Percentiles rank a stretch among this genome's conserved stretches.
Evolutionary conservation across 30 jellyfish, hydroid and myxozoan species (phyloP).

Genomic region (Cassiopea andromeda): DNA sequence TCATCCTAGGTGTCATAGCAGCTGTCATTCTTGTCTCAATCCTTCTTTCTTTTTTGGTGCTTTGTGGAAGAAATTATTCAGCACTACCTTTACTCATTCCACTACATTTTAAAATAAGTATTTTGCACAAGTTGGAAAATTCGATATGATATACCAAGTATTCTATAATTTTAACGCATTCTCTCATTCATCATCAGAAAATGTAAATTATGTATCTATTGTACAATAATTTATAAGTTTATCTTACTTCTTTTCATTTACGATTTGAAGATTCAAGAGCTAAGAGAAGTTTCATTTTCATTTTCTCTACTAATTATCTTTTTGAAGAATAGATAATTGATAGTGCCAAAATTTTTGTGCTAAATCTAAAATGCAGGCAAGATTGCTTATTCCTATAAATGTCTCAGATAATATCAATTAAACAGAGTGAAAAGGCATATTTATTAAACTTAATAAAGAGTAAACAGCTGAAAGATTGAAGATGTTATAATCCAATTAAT

Average conservation of each 20-base stretch:
- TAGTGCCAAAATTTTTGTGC: too few relatives aligned
- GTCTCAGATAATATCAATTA: too few relatives aligned
- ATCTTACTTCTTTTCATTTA: neutral
- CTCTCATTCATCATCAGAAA: constrained; percentile 38
- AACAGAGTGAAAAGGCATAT: too few relatives aligned
- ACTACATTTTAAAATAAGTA: neutral
- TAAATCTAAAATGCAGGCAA: too few relatives aligned
- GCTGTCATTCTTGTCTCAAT: too few relatives aligned
- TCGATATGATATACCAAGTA: neutral
- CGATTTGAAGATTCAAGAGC: neutral
- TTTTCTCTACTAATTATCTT: neutral
- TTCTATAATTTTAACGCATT: constrained; percentile 18
- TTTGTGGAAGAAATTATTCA: neutral
- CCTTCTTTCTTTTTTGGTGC: too few relatives aligned
- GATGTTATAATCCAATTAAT: too few relatives aligned
- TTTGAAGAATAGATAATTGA: neutral
- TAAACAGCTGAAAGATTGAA: too few relatives aligned
- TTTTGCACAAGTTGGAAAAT: neutral
- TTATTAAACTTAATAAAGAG: too few relatives aligned
- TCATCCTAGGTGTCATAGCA: too few relatives aligned
- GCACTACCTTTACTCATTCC: neutral
- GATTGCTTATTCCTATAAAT: too few relatives aligned
- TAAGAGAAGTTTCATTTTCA: neutral
- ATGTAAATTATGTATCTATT: constrained; percentile 43
- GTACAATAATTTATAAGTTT: constrained; percentile 13